phyloP scores from a whole-genome alignment of 2,797 vertebrate genomes.

The Holocentrus rufus region DNA sequence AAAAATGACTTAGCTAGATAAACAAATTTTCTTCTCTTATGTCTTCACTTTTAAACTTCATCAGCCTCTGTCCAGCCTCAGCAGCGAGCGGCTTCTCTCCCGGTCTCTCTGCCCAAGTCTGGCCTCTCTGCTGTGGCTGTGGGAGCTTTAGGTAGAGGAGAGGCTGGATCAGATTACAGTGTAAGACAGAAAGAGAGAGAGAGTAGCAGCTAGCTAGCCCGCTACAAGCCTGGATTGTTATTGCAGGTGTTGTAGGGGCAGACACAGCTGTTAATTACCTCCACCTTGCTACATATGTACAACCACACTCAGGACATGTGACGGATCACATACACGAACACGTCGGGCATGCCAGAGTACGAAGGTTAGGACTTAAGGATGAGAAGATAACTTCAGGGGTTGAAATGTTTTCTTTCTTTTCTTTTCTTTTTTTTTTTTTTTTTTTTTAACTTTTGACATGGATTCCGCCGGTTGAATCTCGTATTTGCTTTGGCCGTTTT shows the following conservation, averaged over 20 bases:
- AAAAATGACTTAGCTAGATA: slow-evolving; percentile 36
- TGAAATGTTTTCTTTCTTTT: slow-evolving; percentile 27
- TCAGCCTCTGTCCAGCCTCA: slow-evolving; percentile 38
- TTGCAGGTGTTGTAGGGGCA: slow-evolving; percentile 76
- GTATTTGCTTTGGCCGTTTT: slow-evolving; percentile 29
- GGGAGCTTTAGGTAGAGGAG: slow-evolving; percentile 46
- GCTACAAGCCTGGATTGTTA: slow-evolving; percentile 69
- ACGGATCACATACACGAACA: slow-evolving; percentile 29
- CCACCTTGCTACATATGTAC: slow-evolving; percentile 38
- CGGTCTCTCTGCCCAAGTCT: slow-evolving; percentile 21
- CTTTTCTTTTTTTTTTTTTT: no score
- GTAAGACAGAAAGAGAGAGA: slow-evolving; percentile 50
- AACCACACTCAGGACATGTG: slow-evolving; percentile 41
- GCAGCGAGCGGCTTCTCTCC: slow-evolving; percentile 29
- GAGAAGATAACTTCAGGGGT: slow-evolving; percentile 15
- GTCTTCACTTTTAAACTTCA: slow-evolving; percentile 13
- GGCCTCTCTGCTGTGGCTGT: slow-evolving; percentile 39
- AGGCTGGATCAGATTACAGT: slow-evolving; percentile 63
- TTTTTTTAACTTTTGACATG: slow-evolving; percentile 5
- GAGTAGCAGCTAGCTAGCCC: slow-evolving; percentile 62
- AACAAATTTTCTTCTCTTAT: slow-evolving; percentile 15
- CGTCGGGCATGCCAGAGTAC: slow-evolving; percentile 34
- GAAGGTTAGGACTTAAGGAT: slow-evolving; percentile 58
- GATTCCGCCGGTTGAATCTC: slow-evolving; percentile 1
- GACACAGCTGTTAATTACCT: slow-evolving; percentile 67